phyloP scores from a whole-genome alignment of 2,888 invertebrate species.

The Sabatieria punctata region DNA sequence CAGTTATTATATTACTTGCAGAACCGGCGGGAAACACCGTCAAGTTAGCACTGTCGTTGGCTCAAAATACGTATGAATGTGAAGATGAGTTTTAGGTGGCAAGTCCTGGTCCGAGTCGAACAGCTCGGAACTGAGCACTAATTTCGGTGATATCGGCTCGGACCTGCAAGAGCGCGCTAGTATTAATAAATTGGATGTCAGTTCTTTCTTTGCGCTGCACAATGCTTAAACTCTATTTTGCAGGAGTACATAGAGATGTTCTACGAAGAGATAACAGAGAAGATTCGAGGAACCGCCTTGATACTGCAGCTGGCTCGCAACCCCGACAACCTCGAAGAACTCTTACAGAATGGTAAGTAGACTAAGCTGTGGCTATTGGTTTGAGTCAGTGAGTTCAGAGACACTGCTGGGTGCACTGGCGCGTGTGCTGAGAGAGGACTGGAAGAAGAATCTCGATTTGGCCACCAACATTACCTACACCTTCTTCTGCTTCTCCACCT shows the following conservation, averaged over 20 bases:
- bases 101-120: too few relatives aligned
- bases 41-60: too few relatives aligned
- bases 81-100: too few relatives aligned
- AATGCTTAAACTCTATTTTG: conserved; percentile 44
- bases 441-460: conserved; percentile 84
- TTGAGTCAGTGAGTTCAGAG: too few relatives aligned
- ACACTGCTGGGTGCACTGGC: conserved; percentile 84
- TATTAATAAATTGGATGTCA: conserved; percentile 16
- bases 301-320: conserved; percentile 78
- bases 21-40: conserved; percentile 54
- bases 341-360: conserved; percentile 79
- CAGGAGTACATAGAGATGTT: conserved; percentile 86
- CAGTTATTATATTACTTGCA: conserved; percentile 70
- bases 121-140: too few relatives aligned
- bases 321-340: conserved; percentile 77
- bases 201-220: conserved; percentile 4
- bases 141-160: neutral
- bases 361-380: too few relatives aligned
- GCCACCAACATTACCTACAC: conserved; percentile 90
- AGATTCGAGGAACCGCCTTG: conserved; percentile 68
- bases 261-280: conserved; percentile 72
- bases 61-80: too few relatives aligned
- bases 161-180: conserved; percentile 10
- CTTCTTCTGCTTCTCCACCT: conserved; percentile 91
- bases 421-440: conserved; percentile 86